Percentiles rank a stretch among this genome's conserved stretches.
Conservation (phyloP, 1,140 invertebrate species). For the Diorhabda elongata region DNA sequence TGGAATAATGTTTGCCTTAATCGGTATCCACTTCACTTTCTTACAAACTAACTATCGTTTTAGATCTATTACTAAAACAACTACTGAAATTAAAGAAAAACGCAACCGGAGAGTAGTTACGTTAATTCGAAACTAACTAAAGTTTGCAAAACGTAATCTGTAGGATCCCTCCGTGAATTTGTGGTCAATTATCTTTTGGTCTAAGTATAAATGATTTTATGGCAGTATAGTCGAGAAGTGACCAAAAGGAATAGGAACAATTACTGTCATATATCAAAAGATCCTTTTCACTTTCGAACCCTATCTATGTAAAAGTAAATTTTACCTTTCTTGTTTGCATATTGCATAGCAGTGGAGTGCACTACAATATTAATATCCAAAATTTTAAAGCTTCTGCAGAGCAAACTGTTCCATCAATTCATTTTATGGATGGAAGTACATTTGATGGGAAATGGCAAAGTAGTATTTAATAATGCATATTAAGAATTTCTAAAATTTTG, state of each 20-base stretch:
- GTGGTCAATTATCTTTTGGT: constrained; percentile 44
- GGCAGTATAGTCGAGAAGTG: constrained; percentile 38
- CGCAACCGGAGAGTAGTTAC: constrained; percentile 17
- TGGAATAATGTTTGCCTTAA: too few relatives aligned
- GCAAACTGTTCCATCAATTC: too few relatives aligned
- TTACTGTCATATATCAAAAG: constrained; percentile 41
- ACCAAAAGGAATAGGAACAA: constrained; percentile 42
- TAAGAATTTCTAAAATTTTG: too few relatives aligned
- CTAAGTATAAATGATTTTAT: constrained; percentile 44
- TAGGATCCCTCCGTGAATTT: constrained; percentile 39
- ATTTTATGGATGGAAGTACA: too few relatives aligned
- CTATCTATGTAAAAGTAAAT: constrained; percentile 18
- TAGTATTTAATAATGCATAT: too few relatives aligned
- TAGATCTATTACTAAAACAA: background rate
- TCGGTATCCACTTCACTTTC: too few relatives aligned
- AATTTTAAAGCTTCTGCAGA: too few relatives aligned
- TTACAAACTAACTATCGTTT: background rate
- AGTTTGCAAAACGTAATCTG: constrained; percentile 33
- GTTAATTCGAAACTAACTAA: constrained; percentile 35
- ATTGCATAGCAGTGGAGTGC: background rate
- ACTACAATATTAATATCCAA: too few relatives aligned
- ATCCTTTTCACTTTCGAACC: constrained; percentile 13
- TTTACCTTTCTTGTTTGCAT: constrained; percentile 21
- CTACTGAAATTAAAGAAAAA: background rate
- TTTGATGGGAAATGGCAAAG: too few relatives aligned